These are phyloP conservation scores for Melanotaenia parkinsoni DNA, from an alignment of 2,797 vertebrate species.

Conservation along the genomic window DNA sequence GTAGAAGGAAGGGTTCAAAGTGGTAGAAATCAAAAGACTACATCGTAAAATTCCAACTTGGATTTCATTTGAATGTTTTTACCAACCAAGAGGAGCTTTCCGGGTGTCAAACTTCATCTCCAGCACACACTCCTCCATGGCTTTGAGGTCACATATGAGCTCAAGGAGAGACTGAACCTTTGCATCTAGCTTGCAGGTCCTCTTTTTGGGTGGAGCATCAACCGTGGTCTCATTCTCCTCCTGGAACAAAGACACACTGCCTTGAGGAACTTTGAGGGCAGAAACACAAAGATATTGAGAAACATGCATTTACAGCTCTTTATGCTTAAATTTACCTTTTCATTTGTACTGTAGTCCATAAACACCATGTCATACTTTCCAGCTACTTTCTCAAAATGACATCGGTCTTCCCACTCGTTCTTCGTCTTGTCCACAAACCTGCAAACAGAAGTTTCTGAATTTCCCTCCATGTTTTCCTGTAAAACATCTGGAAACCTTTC, in stretches of 20 bases:
- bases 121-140: constrained; percentile 92
- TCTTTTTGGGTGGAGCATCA: constrained; percentile 55
- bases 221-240: constrained; percentile 52
- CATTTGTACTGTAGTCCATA: constrained; percentile 84
- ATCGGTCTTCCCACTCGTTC: constrained; percentile 86
- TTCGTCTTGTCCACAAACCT: constrained; percentile 94
- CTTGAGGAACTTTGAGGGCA: neutral
- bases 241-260: constrained; percentile 55
- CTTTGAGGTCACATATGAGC: constrained; percentile 89
- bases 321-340: constrained; percentile 55
- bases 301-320: neutral
- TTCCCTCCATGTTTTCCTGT: neutral
- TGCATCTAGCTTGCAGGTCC: constrained; percentile 78
- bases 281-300: neutral
- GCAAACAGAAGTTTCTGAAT: neutral
- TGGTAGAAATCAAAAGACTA: fast-evolving
- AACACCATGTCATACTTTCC: constrained; percentile 92
- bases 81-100: constrained; percentile 90
- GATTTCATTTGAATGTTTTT: constrained; percentile 9
- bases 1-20: neutral
- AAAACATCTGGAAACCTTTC: fast-evolving
- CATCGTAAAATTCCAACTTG: neutral
- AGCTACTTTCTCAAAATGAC: constrained; percentile 85
- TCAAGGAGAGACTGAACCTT: constrained; percentile 87
- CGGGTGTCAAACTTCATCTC: constrained; percentile 94